These are phyloP conservation scores for Talpa occidentalis DNA, from an alignment of 2,113 vertebrate species.

Conservation along the genomic window DNA sequence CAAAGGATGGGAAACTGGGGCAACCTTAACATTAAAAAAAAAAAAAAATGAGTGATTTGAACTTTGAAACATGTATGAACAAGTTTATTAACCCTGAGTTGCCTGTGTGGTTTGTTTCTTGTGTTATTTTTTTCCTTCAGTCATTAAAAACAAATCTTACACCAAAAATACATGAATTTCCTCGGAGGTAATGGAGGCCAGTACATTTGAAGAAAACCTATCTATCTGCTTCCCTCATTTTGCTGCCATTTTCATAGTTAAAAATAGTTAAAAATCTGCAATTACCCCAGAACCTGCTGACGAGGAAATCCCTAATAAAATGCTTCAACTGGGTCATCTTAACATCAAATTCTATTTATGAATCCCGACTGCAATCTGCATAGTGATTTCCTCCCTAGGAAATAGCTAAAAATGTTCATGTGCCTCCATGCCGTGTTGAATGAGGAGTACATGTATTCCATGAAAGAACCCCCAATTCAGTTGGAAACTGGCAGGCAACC, in stretches of 20 bases:
- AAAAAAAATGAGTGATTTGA: background rate
- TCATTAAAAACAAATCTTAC: background rate
- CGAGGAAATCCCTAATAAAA: constrained; percentile 10
- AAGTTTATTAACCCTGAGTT: background rate
- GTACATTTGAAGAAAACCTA: background rate
- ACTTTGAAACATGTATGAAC: background rate
- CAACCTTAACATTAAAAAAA: too few species aligned
- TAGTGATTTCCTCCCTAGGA: background rate
- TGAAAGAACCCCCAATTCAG: background rate
- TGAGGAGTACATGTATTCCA: background rate
- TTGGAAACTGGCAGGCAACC: background rate
- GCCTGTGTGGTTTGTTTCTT: background rate
- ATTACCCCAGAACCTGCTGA: background rate
- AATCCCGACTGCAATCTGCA: background rate
- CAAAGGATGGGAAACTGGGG: background rate
- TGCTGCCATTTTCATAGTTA: background rate
- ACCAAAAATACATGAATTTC: background rate
- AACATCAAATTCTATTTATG: background rate
- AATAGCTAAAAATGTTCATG: background rate
- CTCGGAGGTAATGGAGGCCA: background rate
- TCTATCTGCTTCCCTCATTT: background rate
- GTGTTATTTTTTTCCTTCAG: background rate
- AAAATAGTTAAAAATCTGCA: background rate
- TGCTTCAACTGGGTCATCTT: background rate
- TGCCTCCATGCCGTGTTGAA: background rate